Conservation (phyloP, 2,113 vertebrate genomes). For the Ophiodon elongatus region DNA sequence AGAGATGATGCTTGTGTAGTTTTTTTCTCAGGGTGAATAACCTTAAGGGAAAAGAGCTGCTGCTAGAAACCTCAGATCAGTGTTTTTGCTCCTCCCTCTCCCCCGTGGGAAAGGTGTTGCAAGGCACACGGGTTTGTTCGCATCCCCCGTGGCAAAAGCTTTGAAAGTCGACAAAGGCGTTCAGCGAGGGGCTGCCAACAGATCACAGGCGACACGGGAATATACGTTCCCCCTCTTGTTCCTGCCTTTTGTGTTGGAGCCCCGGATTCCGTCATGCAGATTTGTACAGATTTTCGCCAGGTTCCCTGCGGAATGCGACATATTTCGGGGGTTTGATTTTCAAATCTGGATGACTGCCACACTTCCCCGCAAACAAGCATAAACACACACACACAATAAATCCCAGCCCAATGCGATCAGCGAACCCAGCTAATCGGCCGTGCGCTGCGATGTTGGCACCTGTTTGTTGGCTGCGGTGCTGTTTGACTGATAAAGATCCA, state of each 20-base stretch:
- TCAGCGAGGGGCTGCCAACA: constrained; percentile 22
- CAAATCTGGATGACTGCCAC: constrained; percentile 42
- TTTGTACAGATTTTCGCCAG: constrained; percentile 36
- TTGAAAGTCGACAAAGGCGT: constrained; percentile 37
- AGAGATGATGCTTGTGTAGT: constrained; percentile 18
- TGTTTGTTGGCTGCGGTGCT: constrained; percentile 40
- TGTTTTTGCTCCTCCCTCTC: constrained; percentile 32
- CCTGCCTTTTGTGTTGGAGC: constrained; percentile 24
- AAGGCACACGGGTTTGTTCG: constrained; percentile 31
- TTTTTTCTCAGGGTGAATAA: constrained; percentile 32
- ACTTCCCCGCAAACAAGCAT: background rate
- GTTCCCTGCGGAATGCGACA: constrained; percentile 35
- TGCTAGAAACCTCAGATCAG: constrained; percentile 36
- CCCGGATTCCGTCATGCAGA: constrained; percentile 27
- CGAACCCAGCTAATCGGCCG: constrained; percentile 31
- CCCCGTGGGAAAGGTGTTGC: constrained; percentile 29
- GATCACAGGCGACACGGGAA: constrained; percentile 19
- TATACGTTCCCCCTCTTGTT: constrained; percentile 38
- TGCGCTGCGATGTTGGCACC: constrained; percentile 26
- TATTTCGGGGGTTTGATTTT: constrained; percentile 39
- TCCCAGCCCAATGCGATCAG: constrained; percentile 23
- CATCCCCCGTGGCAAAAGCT: constrained; percentile 41
- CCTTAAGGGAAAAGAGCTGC: constrained; percentile 15
- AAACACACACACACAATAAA: constrained; percentile 23
- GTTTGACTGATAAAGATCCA: constrained; percentile 55